A percentile compares a stretch with the other conserved stretches of the same genome.
These are phyloP conservation scores for Scaptomyza tumidula DNA, from an alignment of 2,888 invertebrate species.

Conservation along the genomic window DNA sequence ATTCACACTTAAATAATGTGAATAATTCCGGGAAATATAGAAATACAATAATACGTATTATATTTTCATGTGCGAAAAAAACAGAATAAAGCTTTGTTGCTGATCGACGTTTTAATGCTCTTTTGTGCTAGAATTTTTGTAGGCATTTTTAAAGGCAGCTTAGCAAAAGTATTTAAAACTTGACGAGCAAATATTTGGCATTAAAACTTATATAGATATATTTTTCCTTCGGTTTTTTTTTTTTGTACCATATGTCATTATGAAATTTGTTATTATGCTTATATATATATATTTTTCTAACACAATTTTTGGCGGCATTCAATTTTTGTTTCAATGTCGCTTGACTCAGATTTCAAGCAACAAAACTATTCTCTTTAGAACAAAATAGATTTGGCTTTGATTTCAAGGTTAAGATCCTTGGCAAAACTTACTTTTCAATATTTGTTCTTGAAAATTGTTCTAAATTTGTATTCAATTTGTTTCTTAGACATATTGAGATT, in stretches of 20 bases:
- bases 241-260: not conserved
- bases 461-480: too few species aligned
- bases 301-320: not conserved
- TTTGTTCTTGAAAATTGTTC: too few species aligned
- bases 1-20: constrained; percentile 24
- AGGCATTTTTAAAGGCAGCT: not conserved
- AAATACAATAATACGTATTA: constrained; percentile 10
- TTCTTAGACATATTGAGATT: too few species aligned
- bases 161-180: not conserved
- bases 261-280: not conserved
- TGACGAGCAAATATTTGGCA: not conserved
- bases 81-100: not conserved
- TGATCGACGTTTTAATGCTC: constrained; percentile 19
- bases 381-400: not conserved
- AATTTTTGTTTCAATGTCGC: not conserved
- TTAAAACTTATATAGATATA: too few species aligned
- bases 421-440: too few species aligned
- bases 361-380: not conserved
- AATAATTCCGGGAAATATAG: constrained; percentile 14
- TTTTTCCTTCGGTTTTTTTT: not conserved
- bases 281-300: not conserved
- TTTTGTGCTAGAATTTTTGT: not conserved
- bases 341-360: constrained; percentile 1
- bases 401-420: not conserved
- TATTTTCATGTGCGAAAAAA: constrained; percentile 4